phyloP scores from a whole-genome alignment of 2,888 invertebrate genomes.

The Oligia latruncula region DNA sequence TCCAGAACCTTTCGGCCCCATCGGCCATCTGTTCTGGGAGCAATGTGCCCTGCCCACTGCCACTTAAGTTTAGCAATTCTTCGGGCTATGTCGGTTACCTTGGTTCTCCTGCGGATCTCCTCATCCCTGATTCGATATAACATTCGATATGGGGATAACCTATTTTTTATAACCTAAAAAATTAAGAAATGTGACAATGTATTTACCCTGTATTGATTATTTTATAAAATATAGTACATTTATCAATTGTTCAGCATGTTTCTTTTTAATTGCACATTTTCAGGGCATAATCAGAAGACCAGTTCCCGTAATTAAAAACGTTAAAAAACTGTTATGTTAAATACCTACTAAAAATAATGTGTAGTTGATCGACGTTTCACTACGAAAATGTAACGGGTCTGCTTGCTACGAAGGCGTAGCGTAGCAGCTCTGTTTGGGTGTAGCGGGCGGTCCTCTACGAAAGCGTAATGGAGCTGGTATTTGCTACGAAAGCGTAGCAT shows the following conservation, averaged over 20 bases:
- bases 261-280: not conserved
- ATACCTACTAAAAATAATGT: no score
- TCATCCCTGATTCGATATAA: no score
- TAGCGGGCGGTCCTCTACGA: not conserved
- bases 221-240: slow-evolving; percentile 1
- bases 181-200: not conserved
- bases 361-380: not conserved
- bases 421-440: not conserved
- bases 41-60: no score
- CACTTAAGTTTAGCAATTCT: no score
- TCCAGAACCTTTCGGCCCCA: no score
- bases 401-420: not conserved
- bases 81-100: no score
- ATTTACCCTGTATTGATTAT: not conserved
- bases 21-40: no score
- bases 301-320: no score
- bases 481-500: not conserved
- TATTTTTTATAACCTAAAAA: not conserved
- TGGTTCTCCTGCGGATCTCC: no score
- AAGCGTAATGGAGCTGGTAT: no score
- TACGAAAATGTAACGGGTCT: not conserved
- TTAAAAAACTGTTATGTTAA: no score
- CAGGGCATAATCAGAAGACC: not conserved
- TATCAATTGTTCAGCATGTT: not conserved
- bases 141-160: not conserved